phyloP scores from a whole-genome alignment of 2,113 vertebrate genomes.

The Rallus limicola region DNA sequence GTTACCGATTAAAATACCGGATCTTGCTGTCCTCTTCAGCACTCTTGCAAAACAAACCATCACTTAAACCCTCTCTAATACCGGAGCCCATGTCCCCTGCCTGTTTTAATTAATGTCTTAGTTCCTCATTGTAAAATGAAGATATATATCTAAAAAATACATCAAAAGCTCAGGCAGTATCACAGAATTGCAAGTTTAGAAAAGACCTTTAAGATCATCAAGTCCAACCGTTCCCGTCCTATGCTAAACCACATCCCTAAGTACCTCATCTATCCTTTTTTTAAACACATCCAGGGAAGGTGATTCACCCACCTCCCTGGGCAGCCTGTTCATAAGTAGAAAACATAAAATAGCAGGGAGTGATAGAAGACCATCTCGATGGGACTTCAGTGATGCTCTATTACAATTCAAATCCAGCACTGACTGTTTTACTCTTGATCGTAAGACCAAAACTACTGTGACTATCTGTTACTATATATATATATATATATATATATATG shows the following conservation, averaged over 20 bases:
- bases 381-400: neutral
- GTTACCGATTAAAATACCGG: neutral
- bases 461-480: neutral
- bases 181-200: too few species aligned
- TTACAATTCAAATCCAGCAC: neutral
- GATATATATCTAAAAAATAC: neutral
- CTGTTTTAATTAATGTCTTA: neutral
- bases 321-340: neutral
- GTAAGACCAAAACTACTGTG: neutral
- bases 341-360: neutral
- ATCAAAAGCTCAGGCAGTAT: neutral
- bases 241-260: too few species aligned
- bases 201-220: too few species aligned
- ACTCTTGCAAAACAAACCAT: neutral
- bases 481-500: neutral
- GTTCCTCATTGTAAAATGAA: neutral
- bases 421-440: neutral
- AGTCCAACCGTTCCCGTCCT: too few species aligned
- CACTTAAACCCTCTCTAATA: neutral
- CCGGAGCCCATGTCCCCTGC: neutral
- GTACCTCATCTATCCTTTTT: too few species aligned
- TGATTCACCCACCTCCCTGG: too few species aligned
- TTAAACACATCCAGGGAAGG: too few species aligned
- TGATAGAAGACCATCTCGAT: neutral
- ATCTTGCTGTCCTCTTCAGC: neutral